Conservation (phyloP, 2,888 invertebrate species). For the Xestia sexstrigata region DNA sequence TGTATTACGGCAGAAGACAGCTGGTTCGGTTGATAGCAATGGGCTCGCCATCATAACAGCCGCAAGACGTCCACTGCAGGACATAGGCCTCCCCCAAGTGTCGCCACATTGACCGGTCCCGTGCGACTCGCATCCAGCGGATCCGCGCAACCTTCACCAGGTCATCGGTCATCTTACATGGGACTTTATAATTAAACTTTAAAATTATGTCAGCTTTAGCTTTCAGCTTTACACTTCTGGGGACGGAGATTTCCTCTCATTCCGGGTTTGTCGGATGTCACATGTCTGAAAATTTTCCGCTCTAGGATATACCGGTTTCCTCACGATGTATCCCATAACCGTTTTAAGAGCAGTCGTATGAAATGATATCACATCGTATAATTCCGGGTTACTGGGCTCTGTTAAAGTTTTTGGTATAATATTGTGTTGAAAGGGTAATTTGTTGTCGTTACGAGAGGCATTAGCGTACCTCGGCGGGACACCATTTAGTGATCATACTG, state of each 20-base stretch:
- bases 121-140: too few relatives aligned
- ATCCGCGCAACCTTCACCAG: too few relatives aligned
- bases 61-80: too few relatives aligned
- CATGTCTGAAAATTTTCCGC: background rate
- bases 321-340: background rate
- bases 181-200: too few relatives aligned
- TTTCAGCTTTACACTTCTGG: background rate
- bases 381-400: slow-evolving; percentile 17
- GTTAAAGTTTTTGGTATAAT: slow-evolving; percentile 37
- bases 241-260: background rate
- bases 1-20: background rate
- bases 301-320: background rate
- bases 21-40: too few relatives aligned
- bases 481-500: slow-evolving; percentile 39
- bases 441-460: slow-evolving; percentile 35
- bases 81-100: too few relatives aligned
- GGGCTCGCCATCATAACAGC: too few relatives aligned
- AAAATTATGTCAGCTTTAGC: too few relatives aligned
- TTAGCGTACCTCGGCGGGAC: slow-evolving; percentile 25
- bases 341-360: background rate
- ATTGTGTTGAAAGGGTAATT: slow-evolving; percentile 31
- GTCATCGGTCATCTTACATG: too few relatives aligned
- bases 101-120: too few relatives aligned
- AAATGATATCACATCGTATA: background rate
- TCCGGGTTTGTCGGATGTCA: background rate